Evolutionary conservation across 2,888 invertebrate species (phyloP).

Genomic region (Melikaiella ostensackeni): DNA sequence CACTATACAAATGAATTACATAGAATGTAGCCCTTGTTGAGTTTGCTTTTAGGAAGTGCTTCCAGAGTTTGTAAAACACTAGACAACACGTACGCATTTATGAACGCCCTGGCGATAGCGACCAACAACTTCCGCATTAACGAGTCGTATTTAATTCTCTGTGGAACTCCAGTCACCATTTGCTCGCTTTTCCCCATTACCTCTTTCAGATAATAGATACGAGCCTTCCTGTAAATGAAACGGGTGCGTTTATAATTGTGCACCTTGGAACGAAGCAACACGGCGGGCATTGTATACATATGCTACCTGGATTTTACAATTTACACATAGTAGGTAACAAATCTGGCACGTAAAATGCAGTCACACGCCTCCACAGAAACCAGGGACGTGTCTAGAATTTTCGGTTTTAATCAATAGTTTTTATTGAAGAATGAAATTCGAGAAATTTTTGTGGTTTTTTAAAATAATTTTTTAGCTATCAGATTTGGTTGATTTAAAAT

Average conservation of each 20-base stretch:
- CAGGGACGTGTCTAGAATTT: neutral
- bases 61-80: neutral
- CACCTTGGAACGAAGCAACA: neutral
- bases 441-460: too few relatives aligned
- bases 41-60: slow-evolving; percentile 16
- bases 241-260: slow-evolving; percentile 15
- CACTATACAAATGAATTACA: slow-evolving; percentile 9
- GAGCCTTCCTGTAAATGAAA: slow-evolving; percentile 7
- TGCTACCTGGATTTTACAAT: slow-evolving; percentile 1
- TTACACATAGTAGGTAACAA: neutral
- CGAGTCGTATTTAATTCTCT: slow-evolving; percentile 16
- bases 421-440: too few relatives aligned
- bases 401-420: neutral
- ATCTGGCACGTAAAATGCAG: neutral
- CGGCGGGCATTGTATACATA: neutral
- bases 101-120: slow-evolving; percentile 5
- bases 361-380: neutral
- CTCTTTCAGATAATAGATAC: slow-evolving; percentile 4
- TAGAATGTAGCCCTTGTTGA: neutral
- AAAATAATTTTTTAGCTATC: too few relatives aligned
- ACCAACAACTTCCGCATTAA: slow-evolving; percentile 33
- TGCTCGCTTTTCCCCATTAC: slow-evolving; percentile 20
- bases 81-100: neutral
- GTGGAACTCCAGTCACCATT: slow-evolving; percentile 9
- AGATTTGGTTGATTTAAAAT: too few relatives aligned